phyloP scores from a whole-genome alignment of 2,888 invertebrate species.

The Rapana venosa region DNA sequence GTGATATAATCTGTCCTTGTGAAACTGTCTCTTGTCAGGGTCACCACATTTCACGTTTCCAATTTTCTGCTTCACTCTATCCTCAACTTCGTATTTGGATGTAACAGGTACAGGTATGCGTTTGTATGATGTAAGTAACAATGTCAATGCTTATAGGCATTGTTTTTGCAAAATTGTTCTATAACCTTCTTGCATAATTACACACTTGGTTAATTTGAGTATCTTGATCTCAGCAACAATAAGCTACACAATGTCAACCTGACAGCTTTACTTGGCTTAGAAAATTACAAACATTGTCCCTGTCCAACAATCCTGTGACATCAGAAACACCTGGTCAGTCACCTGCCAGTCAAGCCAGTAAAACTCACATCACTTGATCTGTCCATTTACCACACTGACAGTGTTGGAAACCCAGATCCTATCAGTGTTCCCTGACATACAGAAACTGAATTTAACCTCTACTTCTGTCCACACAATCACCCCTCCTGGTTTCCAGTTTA shows the following conservation, averaged over 20 bases:
- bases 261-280: not conserved
- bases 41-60: not conserved
- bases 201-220: not conserved
- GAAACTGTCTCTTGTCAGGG: not conserved
- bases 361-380: not conserved
- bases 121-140: not conserved
- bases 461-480: not conserved
- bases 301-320: not conserved
- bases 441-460: conserved; percentile 16
- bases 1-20: not conserved
- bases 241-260: not conserved
- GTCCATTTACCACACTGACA: not conserved
- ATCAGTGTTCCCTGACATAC: not conserved
- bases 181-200: not conserved
- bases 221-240: not conserved
- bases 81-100: not conserved
- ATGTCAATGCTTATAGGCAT: not conserved
- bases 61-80: not conserved
- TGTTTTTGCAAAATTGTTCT: not conserved
- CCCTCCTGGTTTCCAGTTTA: not conserved
- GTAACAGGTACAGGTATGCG: not conserved
- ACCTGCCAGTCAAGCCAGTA: not conserved
- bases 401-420: not conserved
- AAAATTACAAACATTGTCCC: not conserved
- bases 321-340: not conserved